Base-by-base conservation (phyloP, 2,113 vertebrate genomes). In the Chrysochloris asiatica region DNA sequence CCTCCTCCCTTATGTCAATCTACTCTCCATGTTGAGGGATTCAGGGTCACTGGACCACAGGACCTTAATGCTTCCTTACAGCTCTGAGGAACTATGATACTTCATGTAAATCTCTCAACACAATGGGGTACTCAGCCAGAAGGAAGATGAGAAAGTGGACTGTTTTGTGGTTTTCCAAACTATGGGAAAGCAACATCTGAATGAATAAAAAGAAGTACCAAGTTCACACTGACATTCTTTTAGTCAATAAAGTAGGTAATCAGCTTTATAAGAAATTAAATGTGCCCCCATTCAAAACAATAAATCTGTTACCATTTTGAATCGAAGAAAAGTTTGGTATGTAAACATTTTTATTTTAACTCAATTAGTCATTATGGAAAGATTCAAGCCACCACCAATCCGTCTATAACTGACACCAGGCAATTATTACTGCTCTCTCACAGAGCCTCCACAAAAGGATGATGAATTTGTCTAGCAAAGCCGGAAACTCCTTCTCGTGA, bases 221-320 rank as follows among this genome's bases (percentile, higher is more conserved):
- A 61, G 80, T 36, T 92, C 78, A 75, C 76, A 88, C 12, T 47
- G 45, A 78, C 52, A 85, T 80, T 87, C 56, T 91, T 86, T 56
- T 92, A 56, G 11, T 84, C 8, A 52, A 17, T 59, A 56, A 88
- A 84, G 36, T 47, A 93, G 41, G 54, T 61, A 24, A 52, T 41
- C 36, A 47, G 67, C 21, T 11, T 59, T 88, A 16, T 73, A 72
- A 88, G 17, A 85, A 85, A 81, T 77, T 45, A 30, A 1, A n/a
- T 43, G 63, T 38, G 47, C 83, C 73, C 13, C 59, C 45, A 77
- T 88, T 82, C 24, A 6, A 22, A 69, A 24, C 13, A 65, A 6
- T 87, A 69, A 79, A 69, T 67, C 2, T 38, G 71, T 65, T 76
- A 56, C 19, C 73, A 45, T 72, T 77, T 88, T 81, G 59, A 87